Evolutionary conservation across 2,888 invertebrate species (phyloP).

Genomic region (Lamproptera curius): DNA sequence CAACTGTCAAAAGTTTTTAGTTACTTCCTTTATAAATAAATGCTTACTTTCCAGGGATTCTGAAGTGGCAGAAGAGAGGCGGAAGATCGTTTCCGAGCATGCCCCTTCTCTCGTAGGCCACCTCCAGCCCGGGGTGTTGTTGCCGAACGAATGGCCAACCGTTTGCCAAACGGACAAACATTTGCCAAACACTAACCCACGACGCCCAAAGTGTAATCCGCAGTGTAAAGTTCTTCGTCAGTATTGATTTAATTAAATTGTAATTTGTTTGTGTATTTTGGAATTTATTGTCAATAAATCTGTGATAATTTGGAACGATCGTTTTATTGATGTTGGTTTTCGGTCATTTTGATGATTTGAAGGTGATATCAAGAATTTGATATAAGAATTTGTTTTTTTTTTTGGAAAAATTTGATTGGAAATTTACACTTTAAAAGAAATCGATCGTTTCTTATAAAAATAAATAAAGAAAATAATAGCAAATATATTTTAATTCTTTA

Average conservation of each 20-base stretch:
- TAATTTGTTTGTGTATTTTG: not conserved
- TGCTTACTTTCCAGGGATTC: conserved; percentile 57
- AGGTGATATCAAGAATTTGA: too few species aligned
- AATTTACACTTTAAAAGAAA: too few species aligned
- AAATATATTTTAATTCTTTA: too few species aligned
- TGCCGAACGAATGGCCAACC: conserved; percentile 54
- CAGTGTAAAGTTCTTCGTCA: conserved; percentile 49
- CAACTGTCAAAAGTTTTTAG: too few species aligned
- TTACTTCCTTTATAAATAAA: too few species aligned
- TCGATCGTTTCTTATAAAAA: too few species aligned
- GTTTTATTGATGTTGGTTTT: too few species aligned
- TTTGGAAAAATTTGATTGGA: too few species aligned
- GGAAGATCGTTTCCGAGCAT: conserved; percentile 75
- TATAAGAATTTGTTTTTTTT: too few species aligned
- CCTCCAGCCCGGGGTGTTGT: conserved; percentile 75
- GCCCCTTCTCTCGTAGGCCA: conserved; percentile 76
- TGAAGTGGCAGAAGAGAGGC: conserved; percentile 76
- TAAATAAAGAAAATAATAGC: too few species aligned
- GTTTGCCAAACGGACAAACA: conserved; percentile 14
- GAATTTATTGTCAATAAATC: not conserved
- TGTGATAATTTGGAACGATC: too few species aligned
- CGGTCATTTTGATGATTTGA: too few species aligned
- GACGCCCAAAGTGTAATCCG: conserved; percentile 49
- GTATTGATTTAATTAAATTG: conserved; percentile 31
- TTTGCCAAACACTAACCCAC: not conserved